These are phyloP conservation scores for Acomys russatus DNA, from an alignment of 2,797 vertebrate genomes.

Conservation along the genomic window DNA sequence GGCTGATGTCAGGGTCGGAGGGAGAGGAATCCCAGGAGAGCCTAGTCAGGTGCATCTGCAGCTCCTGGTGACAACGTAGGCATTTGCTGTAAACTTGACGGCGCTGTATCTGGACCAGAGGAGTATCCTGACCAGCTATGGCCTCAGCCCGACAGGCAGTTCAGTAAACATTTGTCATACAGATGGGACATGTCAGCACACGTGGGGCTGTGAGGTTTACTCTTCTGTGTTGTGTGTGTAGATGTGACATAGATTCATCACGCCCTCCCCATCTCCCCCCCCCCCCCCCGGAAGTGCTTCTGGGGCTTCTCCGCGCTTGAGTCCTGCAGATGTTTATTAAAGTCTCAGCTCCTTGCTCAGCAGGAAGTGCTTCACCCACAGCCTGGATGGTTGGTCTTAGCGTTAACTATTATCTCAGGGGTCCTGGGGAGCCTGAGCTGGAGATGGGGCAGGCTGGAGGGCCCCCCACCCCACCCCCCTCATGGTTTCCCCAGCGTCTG, in stretches of 20 bases:
- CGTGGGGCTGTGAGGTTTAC: neutral
- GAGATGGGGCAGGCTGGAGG: neutral
- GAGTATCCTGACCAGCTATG: neutral
- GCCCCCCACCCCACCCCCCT: neutral
- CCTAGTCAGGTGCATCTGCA: neutral
- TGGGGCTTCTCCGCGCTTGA: neutral
- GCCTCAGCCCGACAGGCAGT: neutral
- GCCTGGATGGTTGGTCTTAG: neutral
- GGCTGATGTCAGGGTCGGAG: neutral
- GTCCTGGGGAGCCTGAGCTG: neutral
- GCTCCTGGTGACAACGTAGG: neutral
- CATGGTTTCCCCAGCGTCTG: neutral
- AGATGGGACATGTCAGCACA: neutral
- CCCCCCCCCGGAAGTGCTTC: neutral
- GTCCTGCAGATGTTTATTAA: neutral
- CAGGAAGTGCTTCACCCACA: neutral
- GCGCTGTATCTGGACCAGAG: neutral
- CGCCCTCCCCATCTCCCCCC: neutral
- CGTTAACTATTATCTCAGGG: neutral
- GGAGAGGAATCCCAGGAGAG: neutral
- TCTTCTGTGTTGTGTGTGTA: neutral
- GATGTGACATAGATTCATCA: neutral
- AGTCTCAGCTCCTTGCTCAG: neutral
- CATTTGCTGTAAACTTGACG: neutral
- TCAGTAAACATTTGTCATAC: neutral